Conservation (phyloP, 30 jellyfish, hydroid and myxozoan genomes). For the Chrysaora quinquecirrha region DNA sequence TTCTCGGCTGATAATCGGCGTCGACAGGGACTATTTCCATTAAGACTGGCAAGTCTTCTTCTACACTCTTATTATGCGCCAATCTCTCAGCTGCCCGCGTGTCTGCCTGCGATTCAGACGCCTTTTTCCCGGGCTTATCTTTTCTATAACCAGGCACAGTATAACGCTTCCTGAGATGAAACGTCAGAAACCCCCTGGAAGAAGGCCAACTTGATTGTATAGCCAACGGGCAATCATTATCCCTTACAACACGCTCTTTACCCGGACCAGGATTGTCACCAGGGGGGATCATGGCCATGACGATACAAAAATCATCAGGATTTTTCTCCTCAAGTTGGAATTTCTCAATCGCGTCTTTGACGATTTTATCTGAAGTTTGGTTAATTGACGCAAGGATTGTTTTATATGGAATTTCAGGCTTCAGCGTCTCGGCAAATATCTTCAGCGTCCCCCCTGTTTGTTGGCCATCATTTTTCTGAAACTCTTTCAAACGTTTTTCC, state of each 20-base stretch:
- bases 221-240: constrained; percentile 92
- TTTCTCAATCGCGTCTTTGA: constrained; percentile 95
- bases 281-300: constrained; percentile 96
- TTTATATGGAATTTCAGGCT: constrained; percentile 97
- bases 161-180: constrained; percentile 78
- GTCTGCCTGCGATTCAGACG: constrained; percentile 41
- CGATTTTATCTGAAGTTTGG: constrained; percentile 83
- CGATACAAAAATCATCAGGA: constrained; percentile 87
- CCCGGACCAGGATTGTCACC: constrained; percentile 85
- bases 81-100: constrained; percentile 54
- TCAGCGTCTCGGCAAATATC: constrained; percentile 93
- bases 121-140: constrained; percentile 38
- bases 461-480: constrained; percentile 81
- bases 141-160: constrained; percentile 73
- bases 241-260: constrained; percentile 83
- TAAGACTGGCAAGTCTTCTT: constrained; percentile 72
- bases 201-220: constrained; percentile 98
- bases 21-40: constrained; percentile 69
- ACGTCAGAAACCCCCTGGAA: constrained; percentile 88
- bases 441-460: constrained; percentile 96
- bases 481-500: constrained; percentile 84
- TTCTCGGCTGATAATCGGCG: constrained; percentile 69
- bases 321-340: constrained; percentile 86
- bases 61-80: constrained; percentile 51
- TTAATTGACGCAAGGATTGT: constrained; percentile 87